Conservation (phyloP, 1,140 invertebrate genomes). For the Drosophila trapezifrons region DNA sequence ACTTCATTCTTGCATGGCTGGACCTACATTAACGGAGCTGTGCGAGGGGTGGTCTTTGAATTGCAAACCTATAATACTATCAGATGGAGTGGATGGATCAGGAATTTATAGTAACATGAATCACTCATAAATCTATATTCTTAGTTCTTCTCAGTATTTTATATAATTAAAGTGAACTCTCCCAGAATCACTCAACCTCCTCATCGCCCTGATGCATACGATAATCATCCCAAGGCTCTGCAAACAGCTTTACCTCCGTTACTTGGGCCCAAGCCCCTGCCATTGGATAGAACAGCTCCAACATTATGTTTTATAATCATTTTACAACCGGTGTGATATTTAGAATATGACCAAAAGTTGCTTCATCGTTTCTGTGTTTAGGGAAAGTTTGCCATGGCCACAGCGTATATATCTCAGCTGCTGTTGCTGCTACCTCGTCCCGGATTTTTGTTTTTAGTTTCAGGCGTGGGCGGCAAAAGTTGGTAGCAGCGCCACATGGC, state of each 20-base stretch:
- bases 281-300: conserved; percentile 6
- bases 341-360: conserved; percentile 70
- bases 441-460: conserved; percentile 56
- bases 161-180: not conserved
- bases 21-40: not conserved
- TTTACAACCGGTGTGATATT: conserved; percentile 77
- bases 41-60: not conserved
- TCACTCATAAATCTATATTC: too few relatives aligned
- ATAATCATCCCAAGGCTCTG: not conserved
- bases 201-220: not conserved
- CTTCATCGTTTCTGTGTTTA: conserved; percentile 50
- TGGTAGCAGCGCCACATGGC: conserved; percentile 69
- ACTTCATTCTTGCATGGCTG: conserved; percentile 14
- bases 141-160: too few relatives aligned
- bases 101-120: too few relatives aligned
- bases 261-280: not conserved
- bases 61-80: not conserved
- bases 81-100: too few relatives aligned
- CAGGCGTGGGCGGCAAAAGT: conserved; percentile 50
- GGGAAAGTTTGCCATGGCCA: conserved; percentile 55
- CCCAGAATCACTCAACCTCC: not conserved
- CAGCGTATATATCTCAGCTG: conserved; percentile 50
- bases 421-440: conserved; percentile 13
- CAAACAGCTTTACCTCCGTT: conserved; percentile 2
- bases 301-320: conserved; percentile 80